Percentiles rank a stretch among this genome's conserved stretches.
These are phyloP conservation scores for Acomys russatus DNA, from an alignment of 2,797 vertebrate genomes.

Conservation along the genomic window DNA sequence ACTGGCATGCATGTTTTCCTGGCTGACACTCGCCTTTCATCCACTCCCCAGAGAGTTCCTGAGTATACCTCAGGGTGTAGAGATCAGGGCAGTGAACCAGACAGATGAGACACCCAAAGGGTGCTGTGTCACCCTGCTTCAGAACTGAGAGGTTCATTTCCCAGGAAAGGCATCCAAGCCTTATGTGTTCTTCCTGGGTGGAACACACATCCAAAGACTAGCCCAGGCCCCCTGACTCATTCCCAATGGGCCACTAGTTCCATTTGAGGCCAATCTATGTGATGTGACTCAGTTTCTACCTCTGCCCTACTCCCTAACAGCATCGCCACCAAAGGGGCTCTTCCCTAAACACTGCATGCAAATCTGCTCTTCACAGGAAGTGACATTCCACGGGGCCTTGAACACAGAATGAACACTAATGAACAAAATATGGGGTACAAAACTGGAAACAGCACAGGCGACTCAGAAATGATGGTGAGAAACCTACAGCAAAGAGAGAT, in stretches of 20 bases:
- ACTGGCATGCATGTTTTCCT: not conserved
- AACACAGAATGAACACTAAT: constrained; percentile 43
- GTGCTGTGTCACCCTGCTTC: not conserved
- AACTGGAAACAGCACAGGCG: constrained; percentile 14
- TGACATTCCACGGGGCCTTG: not conserved
- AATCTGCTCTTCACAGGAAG: not conserved
- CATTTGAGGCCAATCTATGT: not conserved
- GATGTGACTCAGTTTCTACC: not conserved
- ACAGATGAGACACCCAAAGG: not conserved
- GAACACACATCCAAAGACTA: not conserved
- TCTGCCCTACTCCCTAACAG: not conserved
- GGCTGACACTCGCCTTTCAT: not conserved
- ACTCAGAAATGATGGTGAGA: not conserved
- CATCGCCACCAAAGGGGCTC: not conserved
- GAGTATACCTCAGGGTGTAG: not conserved
- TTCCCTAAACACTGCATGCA: not conserved
- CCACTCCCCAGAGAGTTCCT: constrained; percentile 7
- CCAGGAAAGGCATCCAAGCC: not conserved
- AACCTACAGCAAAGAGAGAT: not conserved
- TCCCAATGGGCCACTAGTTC: not conserved
- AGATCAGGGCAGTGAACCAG: not conserved
- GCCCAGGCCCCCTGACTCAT: not conserved
- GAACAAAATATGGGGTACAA: not conserved
- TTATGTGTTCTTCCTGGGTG: too few species aligned
- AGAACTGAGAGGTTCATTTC: not conserved